These are phyloP conservation scores for Cygnus atratus DNA, from an alignment of 2,113 vertebrate species.

Conservation along the genomic window DNA sequence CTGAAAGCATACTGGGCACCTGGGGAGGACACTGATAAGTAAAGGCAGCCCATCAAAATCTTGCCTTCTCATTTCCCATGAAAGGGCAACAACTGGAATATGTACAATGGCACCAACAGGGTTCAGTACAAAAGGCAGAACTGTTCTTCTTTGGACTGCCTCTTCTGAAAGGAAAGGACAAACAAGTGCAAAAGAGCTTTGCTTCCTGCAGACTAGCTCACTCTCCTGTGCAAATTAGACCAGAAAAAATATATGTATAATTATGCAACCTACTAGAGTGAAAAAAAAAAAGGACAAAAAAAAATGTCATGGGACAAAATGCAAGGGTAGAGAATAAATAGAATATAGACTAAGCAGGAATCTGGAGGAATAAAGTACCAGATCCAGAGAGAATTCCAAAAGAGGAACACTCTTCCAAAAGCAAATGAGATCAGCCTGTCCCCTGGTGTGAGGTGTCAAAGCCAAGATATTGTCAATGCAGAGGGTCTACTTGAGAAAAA, in stretches of 20 bases:
- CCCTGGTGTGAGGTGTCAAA: not conserved
- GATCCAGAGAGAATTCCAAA: not conserved
- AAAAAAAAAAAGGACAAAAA: not conserved
- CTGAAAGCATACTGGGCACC: accelerated
- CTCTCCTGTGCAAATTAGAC: not conserved
- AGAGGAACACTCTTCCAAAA: not conserved
- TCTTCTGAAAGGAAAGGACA: not conserved
- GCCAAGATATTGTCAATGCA: not conserved
- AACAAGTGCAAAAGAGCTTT: not conserved
- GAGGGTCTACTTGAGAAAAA: constrained; percentile 8
- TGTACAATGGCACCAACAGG: not conserved
- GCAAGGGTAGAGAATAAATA: not conserved
- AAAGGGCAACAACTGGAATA: not conserved
- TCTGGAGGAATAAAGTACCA: not conserved
- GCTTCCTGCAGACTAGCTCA: not conserved
- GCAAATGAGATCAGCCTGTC: not conserved
- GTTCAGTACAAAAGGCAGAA: not conserved
- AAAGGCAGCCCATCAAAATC: not conserved
- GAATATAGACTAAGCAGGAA: not conserved
- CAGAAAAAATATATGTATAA: accelerated
- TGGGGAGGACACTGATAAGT: not conserved
- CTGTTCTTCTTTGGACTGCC: not conserved
- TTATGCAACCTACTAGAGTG: not conserved
- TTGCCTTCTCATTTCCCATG: not conserved
- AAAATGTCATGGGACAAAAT: not conserved